Conservation (phyloP, 1,140 invertebrate genomes). For the Drosophila rufa region DNA sequence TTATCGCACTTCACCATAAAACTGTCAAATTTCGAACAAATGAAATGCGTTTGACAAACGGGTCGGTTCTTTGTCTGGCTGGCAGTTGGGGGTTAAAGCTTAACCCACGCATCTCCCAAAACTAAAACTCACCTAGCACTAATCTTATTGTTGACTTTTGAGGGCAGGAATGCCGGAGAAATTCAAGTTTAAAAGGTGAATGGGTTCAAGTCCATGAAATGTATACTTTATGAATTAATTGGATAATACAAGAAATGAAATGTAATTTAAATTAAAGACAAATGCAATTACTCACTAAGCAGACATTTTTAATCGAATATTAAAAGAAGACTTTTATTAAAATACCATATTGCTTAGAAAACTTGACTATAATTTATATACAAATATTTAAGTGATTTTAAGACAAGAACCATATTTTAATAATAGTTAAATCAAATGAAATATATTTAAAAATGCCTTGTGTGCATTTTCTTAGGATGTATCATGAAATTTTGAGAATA, state of each 20-base stretch:
- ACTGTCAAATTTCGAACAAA: conserved; percentile 57
- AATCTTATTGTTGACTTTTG: conserved; percentile 17
- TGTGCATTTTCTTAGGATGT: no score
- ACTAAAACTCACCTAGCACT: not conserved
- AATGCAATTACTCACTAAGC: no score
- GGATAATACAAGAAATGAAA: not conserved
- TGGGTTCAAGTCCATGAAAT: not conserved
- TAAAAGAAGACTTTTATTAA: no score
- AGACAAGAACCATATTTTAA: no score
- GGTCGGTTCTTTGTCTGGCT: conserved; percentile 15
- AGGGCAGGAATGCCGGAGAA: not conserved
- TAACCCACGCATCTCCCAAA: conserved; percentile 27
- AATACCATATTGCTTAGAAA: no score
- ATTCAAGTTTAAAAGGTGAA: conserved; percentile 2
- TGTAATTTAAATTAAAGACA: not conserved
- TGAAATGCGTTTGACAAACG: conserved; percentile 57
- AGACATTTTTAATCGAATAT: no score
- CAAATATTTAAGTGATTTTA: no score
- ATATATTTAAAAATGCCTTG: no score
- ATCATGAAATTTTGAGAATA: no score
- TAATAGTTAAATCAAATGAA: no score
- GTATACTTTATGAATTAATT: not conserved
- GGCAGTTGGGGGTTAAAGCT: conserved; percentile 11
- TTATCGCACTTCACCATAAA: conserved; percentile 49
- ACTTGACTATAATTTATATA: not conserved